Conservation (phyloP, 2,888 invertebrate genomes). For the Agonopterix subpropinquella region DNA sequence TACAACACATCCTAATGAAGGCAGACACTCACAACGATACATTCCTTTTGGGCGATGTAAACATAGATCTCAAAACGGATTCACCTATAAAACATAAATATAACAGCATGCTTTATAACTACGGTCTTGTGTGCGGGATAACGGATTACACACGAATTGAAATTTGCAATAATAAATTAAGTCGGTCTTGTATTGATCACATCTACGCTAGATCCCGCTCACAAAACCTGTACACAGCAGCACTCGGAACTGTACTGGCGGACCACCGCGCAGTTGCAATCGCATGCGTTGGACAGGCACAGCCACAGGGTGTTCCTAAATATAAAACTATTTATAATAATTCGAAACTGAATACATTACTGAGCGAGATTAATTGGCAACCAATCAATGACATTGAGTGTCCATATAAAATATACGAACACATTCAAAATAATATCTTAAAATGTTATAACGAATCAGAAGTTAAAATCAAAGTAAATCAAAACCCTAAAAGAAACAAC, state of each 20-base stretch:
- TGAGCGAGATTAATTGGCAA: neutral
- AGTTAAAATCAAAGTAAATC: neutral
- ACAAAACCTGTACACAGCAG: neutral
- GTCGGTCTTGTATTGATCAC: slow-evolving; percentile 10
- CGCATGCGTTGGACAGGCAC: neutral
- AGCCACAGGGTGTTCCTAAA: neutral
- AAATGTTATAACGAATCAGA: neutral
- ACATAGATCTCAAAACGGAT: neutral
- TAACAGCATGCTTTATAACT: neutral
- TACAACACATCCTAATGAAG: too few relatives aligned
- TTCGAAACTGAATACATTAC: neutral
- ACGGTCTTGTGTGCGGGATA: slow-evolving; percentile 5
- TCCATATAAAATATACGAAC: neutral
- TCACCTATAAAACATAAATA: neutral
- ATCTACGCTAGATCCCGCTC: slow-evolving; percentile 7
- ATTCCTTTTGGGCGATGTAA: too few relatives aligned
- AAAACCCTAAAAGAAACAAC: neutral
- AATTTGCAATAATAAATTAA: slow-evolving; percentile 2
- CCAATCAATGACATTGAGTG: neutral
- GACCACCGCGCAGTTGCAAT: neutral
- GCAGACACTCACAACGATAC: too few relatives aligned
- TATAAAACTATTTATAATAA: neutral
- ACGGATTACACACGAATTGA: slow-evolving; percentile 12
- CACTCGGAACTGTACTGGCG: slow-evolving; percentile 1
- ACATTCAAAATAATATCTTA: neutral